Percentiles rank a stretch among this genome's conserved stretches.
Evolutionary conservation across 2,797 vertebrate genomes (phyloP).

Genomic region (Chromis chromis): DNA sequence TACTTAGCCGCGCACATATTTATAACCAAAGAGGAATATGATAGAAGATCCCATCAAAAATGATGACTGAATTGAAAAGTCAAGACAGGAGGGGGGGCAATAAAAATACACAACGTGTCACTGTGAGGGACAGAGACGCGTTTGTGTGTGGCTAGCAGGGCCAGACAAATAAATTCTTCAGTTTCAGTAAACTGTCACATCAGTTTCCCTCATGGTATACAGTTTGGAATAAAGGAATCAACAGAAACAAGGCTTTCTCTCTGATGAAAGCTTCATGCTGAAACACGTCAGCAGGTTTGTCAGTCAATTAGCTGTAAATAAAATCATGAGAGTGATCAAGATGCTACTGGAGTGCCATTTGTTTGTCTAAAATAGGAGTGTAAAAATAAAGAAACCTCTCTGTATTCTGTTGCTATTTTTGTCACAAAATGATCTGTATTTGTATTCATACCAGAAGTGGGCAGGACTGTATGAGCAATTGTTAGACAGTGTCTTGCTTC

Average conservation of each 20-base stretch:
- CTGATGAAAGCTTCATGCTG: slow-evolving; percentile 8
- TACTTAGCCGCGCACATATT: slow-evolving; percentile 59
- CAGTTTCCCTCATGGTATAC: slow-evolving; percentile 33
- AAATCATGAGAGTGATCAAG: slow-evolving; percentile 7
- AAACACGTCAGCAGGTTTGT: background rate
- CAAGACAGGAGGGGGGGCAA: slow-evolving; percentile 7
- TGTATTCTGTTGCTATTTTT: background rate
- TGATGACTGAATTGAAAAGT: slow-evolving; percentile 53
- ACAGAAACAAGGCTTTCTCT: slow-evolving; percentile 24
- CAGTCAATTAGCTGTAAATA: background rate
- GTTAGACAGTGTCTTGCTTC: background rate
- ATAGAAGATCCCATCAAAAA: slow-evolving; percentile 51
- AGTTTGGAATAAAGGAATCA: slow-evolving; percentile 41
- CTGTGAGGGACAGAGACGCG: slow-evolving; percentile 20
- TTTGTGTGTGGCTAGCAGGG: slow-evolving; percentile 24
- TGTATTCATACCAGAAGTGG: slow-evolving; percentile 6
- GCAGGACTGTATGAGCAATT: background rate
- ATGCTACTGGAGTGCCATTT: background rate
- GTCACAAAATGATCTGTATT: background rate
- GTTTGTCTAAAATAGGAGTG: background rate
- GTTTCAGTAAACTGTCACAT: slow-evolving; percentile 56
- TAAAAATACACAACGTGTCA: slow-evolving; percentile 46
- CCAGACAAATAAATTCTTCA: slow-evolving; percentile 44
- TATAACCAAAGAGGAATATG: slow-evolving; percentile 53
- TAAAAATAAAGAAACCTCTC: background rate